phyloP scores from a whole-genome alignment of 2,113 vertebrate species.

The Malurus cyaneus region DNA sequence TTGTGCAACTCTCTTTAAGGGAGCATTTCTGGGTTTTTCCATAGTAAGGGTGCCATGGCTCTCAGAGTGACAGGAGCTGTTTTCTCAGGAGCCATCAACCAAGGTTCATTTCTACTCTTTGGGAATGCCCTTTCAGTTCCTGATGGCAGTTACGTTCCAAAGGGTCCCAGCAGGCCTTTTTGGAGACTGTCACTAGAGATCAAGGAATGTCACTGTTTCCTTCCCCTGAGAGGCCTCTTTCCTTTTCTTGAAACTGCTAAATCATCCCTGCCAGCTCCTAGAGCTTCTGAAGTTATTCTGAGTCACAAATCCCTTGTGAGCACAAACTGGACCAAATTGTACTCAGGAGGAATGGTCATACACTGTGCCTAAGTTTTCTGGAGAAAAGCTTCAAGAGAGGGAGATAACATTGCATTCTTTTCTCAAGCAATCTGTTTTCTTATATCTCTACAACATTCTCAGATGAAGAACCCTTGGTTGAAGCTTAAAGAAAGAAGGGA shows the following conservation, averaged over 20 bases:
- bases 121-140: slow-evolving; percentile 4
- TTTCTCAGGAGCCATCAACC: not conserved
- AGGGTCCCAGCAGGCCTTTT: not conserved
- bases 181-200: not conserved
- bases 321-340: not conserved
- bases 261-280: not conserved
- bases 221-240: not conserved
- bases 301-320: not conserved
- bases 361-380: not conserved
- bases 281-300: not conserved
- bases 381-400: not conserved
- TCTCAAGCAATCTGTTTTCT: not conserved
- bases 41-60: not conserved
- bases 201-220: not conserved
- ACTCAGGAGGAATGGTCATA: not conserved
- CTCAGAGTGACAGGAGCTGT: not conserved
- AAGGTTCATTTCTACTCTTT: not conserved
- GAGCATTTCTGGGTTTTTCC: not conserved
- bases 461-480: not conserved
- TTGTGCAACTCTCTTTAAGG: not conserved
- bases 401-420: not conserved
- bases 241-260: not conserved
- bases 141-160: not conserved
- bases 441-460: not conserved
- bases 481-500: not conserved